Evolutionary conservation across 2,113 vertebrate genomes (phyloP).

Genomic region (Anhinga anhinga): DNA sequence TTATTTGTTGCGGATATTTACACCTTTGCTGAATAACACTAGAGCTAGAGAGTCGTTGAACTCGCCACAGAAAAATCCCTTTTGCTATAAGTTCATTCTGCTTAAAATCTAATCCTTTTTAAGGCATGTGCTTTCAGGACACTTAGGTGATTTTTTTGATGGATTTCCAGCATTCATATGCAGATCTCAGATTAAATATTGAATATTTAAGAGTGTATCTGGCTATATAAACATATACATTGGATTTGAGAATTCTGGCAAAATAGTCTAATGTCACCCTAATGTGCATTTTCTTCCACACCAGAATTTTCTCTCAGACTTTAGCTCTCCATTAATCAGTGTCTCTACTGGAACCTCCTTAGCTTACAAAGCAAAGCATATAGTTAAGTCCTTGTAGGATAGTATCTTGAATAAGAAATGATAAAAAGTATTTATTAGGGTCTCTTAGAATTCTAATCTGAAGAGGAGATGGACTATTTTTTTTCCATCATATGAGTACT

Average conservation of each 20-base stretch:
- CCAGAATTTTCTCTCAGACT: background rate
- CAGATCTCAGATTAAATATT: background rate
- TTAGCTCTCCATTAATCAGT: background rate
- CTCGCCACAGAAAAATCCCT: background rate
- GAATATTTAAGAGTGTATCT: background rate
- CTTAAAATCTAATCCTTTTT: background rate
- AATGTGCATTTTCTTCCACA: background rate
- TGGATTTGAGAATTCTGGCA: background rate
- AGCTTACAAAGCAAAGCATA: background rate
- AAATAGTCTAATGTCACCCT: background rate
- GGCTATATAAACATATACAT: background rate
- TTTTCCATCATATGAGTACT: background rate
- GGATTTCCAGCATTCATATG: background rate
- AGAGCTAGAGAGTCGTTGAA: background rate
- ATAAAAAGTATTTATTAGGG: background rate
- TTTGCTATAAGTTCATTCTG: background rate
- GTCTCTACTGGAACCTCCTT: background rate
- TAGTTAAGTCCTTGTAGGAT: background rate
- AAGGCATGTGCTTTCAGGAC: background rate
- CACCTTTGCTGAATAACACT: background rate
- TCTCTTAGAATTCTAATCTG: background rate
- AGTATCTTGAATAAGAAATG: background rate
- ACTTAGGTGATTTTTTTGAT: background rate
- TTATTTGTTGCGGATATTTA: background rate
- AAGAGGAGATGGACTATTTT: background rate